Evolutionary conservation across 2,797 vertebrate species (phyloP).

Genomic region (Strix occidentalis): DNA sequence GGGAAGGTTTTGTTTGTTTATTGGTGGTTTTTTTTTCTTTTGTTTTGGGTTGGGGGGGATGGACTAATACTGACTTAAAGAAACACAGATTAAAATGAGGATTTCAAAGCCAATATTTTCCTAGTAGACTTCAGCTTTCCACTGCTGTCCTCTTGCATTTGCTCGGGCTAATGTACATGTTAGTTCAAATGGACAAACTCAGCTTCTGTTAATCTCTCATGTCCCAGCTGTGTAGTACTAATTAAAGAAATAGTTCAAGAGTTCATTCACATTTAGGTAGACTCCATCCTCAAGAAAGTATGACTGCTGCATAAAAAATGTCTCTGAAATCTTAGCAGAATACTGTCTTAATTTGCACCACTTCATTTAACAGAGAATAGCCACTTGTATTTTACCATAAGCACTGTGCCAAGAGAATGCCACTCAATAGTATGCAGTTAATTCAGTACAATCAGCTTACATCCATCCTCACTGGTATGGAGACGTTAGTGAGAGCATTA

Average conservation of each 20-base stretch:
- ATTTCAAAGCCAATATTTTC: background rate
- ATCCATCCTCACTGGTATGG: background rate
- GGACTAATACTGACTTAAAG: background rate
- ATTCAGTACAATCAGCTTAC: background rate
- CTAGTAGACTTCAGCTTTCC: background rate
- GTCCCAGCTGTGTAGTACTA: background rate
- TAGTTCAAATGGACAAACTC: background rate
- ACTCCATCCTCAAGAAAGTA: background rate
- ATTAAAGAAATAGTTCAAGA: background rate
- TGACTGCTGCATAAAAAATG: background rate
- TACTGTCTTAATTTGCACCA: background rate
- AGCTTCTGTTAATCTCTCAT: background rate
- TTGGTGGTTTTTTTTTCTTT: fast-evolving
- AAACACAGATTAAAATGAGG: background rate
- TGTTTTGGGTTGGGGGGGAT: background rate
- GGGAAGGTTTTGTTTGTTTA: background rate
- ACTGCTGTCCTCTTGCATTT: background rate
- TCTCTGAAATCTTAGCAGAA: background rate
- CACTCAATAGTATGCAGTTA: background rate
- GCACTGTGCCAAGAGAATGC: background rate
- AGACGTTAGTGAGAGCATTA: background rate
- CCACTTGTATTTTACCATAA: background rate
- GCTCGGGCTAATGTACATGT: background rate
- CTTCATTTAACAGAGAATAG: background rate
- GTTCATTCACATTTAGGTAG: background rate